Percentiles rank a stretch among this genome's conserved stretches.
Evolutionary conservation across 2,797 vertebrate genomes (phyloP).

Genomic region (Salarias fasciatus): DNA sequence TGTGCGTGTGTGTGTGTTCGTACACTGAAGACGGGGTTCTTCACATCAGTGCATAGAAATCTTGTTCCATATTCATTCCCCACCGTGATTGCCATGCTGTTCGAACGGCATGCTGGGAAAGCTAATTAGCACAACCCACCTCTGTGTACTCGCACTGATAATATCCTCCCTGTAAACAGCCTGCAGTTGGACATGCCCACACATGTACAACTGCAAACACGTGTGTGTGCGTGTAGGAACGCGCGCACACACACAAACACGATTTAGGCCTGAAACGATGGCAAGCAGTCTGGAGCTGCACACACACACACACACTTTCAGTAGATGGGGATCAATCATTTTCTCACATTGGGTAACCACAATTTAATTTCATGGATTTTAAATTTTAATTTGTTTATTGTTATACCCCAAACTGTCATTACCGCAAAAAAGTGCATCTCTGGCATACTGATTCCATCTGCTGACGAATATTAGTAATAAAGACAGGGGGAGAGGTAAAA

Average conservation of each 20-base stretch:
- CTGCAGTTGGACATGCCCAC: slow-evolving; percentile 65
- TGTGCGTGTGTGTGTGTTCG: slow-evolving; percentile 8
- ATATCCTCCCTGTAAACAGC: slow-evolving; percentile 64
- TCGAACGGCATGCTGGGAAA: slow-evolving; percentile 81
- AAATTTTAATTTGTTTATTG: slow-evolving; percentile 77
- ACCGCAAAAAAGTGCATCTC: slow-evolving; percentile 38
- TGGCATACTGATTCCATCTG: slow-evolving; percentile 56
- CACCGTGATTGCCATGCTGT: slow-evolving; percentile 76
- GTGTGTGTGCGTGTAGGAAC: background rate
- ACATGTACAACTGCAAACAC: slow-evolving; percentile 29
- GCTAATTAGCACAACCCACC: slow-evolving; percentile 84
- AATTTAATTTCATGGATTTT: slow-evolving; percentile 78
- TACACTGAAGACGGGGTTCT: slow-evolving; percentile 48
- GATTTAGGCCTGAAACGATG: slow-evolving; percentile 27
- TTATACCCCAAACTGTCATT: slow-evolving; percentile 71
- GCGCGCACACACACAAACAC: slow-evolving; percentile 6
- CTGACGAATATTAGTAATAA: slow-evolving; percentile 43
- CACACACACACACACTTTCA: slow-evolving; percentile 38
- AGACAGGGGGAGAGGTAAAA: slow-evolving; percentile 15
- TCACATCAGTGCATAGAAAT: slow-evolving; percentile 66
- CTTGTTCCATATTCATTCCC: slow-evolving; percentile 82
- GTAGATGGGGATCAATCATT: slow-evolving; percentile 75
- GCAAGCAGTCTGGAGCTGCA: slow-evolving; percentile 7
- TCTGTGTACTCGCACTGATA: slow-evolving; percentile 73
- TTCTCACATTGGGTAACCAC: slow-evolving; percentile 70